phyloP scores from a whole-genome alignment of 2,797 vertebrate species.

The Muraenolepis orangiensis region DNA sequence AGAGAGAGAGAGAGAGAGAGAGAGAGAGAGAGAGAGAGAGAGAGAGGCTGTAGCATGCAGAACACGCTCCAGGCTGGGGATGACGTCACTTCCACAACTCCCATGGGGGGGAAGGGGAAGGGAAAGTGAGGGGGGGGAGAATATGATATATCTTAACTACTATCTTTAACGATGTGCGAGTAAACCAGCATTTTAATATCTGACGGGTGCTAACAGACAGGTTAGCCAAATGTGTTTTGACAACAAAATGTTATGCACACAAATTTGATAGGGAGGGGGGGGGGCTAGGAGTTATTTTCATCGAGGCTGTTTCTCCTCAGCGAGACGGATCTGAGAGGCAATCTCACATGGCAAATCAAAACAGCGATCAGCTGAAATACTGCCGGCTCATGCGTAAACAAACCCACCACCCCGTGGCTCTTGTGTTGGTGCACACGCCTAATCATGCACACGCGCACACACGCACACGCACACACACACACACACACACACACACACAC shows the following conservation, averaged over 20 bases:
- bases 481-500: background rate
- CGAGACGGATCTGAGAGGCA: conserved; percentile 24
- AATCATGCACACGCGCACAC: conserved; percentile 20
- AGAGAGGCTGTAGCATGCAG: background rate
- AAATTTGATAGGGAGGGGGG: no score
- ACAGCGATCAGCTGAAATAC: conserved; percentile 55
- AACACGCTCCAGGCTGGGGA: background rate
- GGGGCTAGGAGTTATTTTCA: background rate
- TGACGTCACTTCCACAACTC: background rate
- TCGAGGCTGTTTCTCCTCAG: conserved; percentile 12
- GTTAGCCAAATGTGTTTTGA: conserved; percentile 14
- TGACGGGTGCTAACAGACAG: conserved; percentile 1
- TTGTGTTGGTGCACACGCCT: conserved; percentile 29
- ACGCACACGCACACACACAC: conserved; percentile 7
- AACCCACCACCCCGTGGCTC: conserved; percentile 37
- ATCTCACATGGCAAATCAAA: conserved; percentile 46
- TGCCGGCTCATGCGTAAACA: conserved; percentile 57
- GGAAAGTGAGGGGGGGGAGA: background rate
- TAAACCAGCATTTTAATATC: conserved; percentile 5
- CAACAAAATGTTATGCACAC: conserved; percentile 9
- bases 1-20: no score
- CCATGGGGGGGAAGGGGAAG: background rate
- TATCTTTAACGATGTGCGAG: background rate
- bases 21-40: no score
- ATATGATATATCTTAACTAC: background rate